Conservation (phyloP, 2,797 vertebrate species). For the Pseudopleuronectes americanus region DNA sequence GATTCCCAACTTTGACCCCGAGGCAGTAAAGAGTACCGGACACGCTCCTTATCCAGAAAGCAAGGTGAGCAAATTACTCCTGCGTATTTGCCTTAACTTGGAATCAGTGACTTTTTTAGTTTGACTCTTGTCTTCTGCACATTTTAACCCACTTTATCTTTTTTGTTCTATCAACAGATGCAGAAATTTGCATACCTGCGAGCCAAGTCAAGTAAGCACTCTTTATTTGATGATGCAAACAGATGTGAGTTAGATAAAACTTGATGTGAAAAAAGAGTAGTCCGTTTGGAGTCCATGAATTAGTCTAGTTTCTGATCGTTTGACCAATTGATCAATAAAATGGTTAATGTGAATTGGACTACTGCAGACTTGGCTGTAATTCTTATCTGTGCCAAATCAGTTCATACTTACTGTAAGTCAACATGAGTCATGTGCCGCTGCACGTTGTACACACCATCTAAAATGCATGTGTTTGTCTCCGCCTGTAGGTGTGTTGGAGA, state of each 20-base stretch:
- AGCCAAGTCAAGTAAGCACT: slow-evolving; percentile 44
- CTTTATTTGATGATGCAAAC: neutral
- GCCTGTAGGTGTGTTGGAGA: slow-evolving; percentile 37
- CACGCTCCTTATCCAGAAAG: fast-evolving
- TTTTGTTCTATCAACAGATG: slow-evolving; percentile 52
- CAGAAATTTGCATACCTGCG: slow-evolving; percentile 58
- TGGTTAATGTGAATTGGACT: too few relatives aligned
- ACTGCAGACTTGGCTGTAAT: too few relatives aligned
- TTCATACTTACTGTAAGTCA: neutral
- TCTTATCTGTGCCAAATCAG: neutral
- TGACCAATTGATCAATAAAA: too few relatives aligned
- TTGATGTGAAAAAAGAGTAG: neutral
- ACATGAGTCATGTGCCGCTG: neutral
- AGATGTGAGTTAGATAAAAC: neutral
- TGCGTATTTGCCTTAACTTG: neutral
- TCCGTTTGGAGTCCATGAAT: too few relatives aligned
- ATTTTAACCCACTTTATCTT: slow-evolving; percentile 12
- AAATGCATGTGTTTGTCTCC: slow-evolving; percentile 41
- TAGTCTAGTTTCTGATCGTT: too few relatives aligned
- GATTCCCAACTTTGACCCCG: neutral
- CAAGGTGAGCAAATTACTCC: slow-evolving; percentile 47
- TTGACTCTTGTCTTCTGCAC: neutral
- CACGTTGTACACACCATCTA: slow-evolving; percentile 5
- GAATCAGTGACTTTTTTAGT: fast-evolving
- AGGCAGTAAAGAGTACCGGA: neutral